Evolutionary conservation across 2,888 invertebrate species (phyloP).

Genomic region (Cerceris rybyensis): DNA sequence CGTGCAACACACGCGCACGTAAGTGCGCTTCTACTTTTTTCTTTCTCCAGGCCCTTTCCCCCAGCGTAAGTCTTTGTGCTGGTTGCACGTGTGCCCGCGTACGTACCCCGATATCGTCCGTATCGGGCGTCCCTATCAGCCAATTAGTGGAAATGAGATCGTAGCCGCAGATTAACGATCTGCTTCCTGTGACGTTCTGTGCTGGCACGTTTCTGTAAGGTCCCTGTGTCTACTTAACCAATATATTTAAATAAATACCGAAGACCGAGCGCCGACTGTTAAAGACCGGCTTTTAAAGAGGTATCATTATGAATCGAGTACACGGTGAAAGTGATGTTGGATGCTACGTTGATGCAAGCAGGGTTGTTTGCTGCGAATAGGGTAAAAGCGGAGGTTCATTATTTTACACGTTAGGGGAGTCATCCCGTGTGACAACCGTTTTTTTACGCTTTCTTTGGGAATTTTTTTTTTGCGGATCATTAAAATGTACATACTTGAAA

Average conservation of each 20-base stretch:
- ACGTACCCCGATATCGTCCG: conserved; percentile 58
- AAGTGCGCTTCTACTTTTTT: conserved; percentile 36
- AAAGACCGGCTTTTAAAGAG: no score
- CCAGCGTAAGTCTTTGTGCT: conserved; percentile 51
- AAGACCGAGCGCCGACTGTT: no score
- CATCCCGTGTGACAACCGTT: no score
- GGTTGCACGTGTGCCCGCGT: conserved; percentile 54
- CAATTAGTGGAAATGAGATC: conserved; percentile 80
- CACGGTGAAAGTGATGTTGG: no score
- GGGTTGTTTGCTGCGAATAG: no score
- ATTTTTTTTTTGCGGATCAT: no score
- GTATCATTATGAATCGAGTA: no score
- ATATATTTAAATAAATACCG: conserved; percentile 40
- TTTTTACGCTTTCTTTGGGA: no score
- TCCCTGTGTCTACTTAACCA: conserved; percentile 33
- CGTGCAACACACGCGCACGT: conserved; percentile 40
- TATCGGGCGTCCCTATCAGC: conserved; percentile 73
- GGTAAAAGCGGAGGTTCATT: no score
- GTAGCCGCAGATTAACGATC: conserved; percentile 75
- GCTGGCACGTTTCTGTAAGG: conserved; percentile 66
- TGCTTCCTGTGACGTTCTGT: conserved; percentile 66
- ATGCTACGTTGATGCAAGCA: no score
- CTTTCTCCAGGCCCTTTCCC: conserved; percentile 32
- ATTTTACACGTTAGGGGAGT: no score
- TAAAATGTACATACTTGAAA: no score